Base-by-base conservation (phyloP, 35 echinoderm and acorn worm genomes). In the Heliocidaris tuberculata region DNA sequence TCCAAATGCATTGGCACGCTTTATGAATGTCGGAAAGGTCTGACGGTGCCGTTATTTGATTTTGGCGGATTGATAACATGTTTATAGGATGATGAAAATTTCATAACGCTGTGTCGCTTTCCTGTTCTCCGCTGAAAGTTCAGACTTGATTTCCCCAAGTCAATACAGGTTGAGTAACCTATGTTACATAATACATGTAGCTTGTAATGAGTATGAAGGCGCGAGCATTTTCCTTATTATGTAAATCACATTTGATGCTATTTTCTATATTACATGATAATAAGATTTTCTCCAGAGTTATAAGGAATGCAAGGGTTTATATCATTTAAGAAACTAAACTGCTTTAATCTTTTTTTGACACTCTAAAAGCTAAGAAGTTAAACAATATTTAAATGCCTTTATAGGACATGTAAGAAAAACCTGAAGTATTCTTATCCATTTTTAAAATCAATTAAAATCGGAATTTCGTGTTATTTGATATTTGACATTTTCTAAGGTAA, bases 61-160 rank as follows among this genome's bases (percentile, higher is more conserved):
- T 89, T 89, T 7, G 47, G 47, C 87, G 47, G 87, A 89, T 89
- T 89, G 87, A 47, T 89, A 89, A 89, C 87, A 89, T 89, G 87
- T 32, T 89, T 48, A 89, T 32, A 9, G 87, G 87, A 47, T 89
- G 87, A 48, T 89, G 87, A 89, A 89, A 89, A 89, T 89, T 89
- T 89, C 87, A 89, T 89, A 89, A 89, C 87, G 31, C 87, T 89
- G 31, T 48, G 31, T 89, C 47, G 47, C 47, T 89, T 47, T 89
- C 87, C 87, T 89, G 87, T 89, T 21, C 87, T 47, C 31, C 31
- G 29, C 87, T 24, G 47, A 89, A 89, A 48, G 11, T 89, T 89
- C 31, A 48, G 31, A 48, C 47, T 89, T 89, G 87, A 47, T 42
- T 89, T 47, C 87, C 87, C 15, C 12, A 16, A 48, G 31, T 89